A percentile compares a stretch with the other conserved stretches of the same genome.
Conservation (phyloP, 2,113 vertebrate genomes). For the Antigone vipio region DNA sequence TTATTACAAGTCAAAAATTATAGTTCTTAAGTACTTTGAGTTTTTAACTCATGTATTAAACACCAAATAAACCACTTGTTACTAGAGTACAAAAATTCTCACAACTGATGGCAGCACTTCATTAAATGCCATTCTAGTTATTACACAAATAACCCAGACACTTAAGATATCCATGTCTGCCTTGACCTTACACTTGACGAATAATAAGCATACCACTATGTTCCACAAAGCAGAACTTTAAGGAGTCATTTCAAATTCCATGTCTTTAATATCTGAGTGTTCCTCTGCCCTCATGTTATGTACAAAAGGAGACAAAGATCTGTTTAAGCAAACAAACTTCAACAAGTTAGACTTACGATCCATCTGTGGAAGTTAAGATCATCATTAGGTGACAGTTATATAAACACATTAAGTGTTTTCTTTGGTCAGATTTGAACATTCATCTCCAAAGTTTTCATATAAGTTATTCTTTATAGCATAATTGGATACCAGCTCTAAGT, state of each 20-base stretch:
- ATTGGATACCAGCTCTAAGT: background rate
- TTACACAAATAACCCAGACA: background rate
- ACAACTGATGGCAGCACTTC: background rate
- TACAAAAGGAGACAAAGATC: background rate
- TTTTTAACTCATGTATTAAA: background rate
- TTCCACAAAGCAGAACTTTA: background rate
- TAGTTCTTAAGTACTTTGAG: background rate
- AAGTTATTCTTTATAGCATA: background rate
- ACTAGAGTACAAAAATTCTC: background rate
- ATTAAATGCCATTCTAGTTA: background rate
- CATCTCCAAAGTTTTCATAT: background rate
- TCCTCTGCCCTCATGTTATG: background rate
- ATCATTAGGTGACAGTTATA: background rate
- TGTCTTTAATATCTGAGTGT: background rate
- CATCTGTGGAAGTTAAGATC: background rate
- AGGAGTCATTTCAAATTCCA: background rate
- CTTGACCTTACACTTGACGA: background rate
- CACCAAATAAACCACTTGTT: background rate
- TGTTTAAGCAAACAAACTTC: background rate
- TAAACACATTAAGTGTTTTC: background rate
- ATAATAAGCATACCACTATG: background rate
- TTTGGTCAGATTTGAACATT: background rate
- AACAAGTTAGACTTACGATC: background rate
- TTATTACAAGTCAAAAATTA: background rate
- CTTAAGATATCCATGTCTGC: background rate